Evolutionary conservation across 2,888 invertebrate species (phyloP), one percentile per base, ranked within the genome.

Genomic region (Lithophane leautieri): DNA sequence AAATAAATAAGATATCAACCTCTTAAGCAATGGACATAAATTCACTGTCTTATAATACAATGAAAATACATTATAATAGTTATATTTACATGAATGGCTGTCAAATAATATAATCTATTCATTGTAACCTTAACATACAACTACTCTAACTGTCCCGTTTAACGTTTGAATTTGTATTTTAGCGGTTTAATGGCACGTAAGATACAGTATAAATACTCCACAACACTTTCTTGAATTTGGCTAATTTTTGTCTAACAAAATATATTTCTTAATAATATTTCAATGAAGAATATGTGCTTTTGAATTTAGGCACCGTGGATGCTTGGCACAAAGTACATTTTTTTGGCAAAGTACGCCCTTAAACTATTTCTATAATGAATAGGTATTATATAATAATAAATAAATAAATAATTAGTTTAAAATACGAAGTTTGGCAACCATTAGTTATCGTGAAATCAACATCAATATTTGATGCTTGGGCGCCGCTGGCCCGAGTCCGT

Each of bases 31-130:
- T 93, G 94, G 94, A 94, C 94, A 94, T 92, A 91, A 90, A 93
- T 92, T 93, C 87, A 91, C 86, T 90, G 90, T 90, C 90, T 91
- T 92, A 91, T 90, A 89, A 89, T 89, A 84, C 88, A 90, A 90
- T 93, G 93, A 93, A 86, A 93, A 92, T 92, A 93, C 88, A 84
- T 86, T 89, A 89, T 86, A 87, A 89, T 90, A 85, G 90, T 89
- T 84, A 88, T 90, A 95, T 95, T 92, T 95, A 95, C 95, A 95
- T 90, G 88, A 89, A 89, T 91, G 88, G 90, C 91, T 92, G 88
- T 90, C 75, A 87, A 86, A 83, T 89, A 85, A 86, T 84, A 76
- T 81, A 79, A 88, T 85, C 81, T 88, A 83, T 90, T 89, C 83
- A 89, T 85, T 80, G 86, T 89, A 89, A 86, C 77, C 84, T 63